A percentile compares a stretch with the other conserved stretches of the same genome.
phyloP scores from a whole-genome alignment of 2,888 invertebrate genomes.

The Yponomeuta evonymella region DNA sequence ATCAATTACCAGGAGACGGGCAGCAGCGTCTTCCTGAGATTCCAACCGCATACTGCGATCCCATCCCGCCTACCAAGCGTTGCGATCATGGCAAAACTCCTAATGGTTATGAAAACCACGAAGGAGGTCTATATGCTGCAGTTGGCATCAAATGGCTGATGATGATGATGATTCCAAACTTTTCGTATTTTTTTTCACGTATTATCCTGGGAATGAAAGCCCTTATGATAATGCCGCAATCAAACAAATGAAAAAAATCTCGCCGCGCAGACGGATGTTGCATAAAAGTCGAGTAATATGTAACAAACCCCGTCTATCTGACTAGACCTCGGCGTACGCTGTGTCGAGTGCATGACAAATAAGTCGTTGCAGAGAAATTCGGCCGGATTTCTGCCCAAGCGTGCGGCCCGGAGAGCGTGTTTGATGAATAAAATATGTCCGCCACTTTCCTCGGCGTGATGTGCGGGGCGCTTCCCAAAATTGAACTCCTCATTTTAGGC shows the following conservation, averaged over 20 bases:
- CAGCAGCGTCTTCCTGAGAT: no score
- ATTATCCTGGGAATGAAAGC: no score
- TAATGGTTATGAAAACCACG: no score
- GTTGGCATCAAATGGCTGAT: no score
- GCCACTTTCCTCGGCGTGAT: neutral
- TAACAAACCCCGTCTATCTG: neutral
- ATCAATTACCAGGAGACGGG: no score
- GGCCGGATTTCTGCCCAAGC: neutral
- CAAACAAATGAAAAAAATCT: neutral
- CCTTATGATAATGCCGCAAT: no score
- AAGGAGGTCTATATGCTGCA: no score
- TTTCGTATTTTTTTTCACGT: no score
- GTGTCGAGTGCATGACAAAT: conserved; percentile 14
- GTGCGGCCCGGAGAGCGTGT: conserved; percentile 5
- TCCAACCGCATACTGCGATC: no score
- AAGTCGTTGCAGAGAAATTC: conserved; percentile 6
- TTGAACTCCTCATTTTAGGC: neutral
- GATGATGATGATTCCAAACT: no score
- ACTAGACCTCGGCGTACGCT: neutral
- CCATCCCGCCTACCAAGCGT: no score
- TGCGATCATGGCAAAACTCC: no score
- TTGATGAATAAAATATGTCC: conserved; percentile 12
- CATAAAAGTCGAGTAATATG: neutral
- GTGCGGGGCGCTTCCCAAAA: neutral
- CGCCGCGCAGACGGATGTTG: neutral